Conservation (phyloP, 2,797 vertebrate species). For the Austrolebias charrua region DNA sequence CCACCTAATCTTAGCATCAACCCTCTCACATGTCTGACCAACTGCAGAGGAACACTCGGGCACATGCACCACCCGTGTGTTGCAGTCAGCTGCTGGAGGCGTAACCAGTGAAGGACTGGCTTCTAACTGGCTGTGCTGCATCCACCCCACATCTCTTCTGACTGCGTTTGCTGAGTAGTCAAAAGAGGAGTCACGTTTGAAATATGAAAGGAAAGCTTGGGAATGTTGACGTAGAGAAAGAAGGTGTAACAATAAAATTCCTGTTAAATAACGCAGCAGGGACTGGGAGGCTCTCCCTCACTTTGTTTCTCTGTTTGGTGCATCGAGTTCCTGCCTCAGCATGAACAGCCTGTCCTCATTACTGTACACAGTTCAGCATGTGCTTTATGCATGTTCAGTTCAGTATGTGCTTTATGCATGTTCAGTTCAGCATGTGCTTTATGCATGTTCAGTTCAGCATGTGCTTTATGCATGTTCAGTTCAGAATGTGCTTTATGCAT, state of each 20-base stretch:
- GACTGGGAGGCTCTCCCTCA: conserved; percentile 37
- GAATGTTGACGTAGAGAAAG: conserved; percentile 22
- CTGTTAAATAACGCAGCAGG: conserved; percentile 36
- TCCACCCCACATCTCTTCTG: conserved; percentile 42
- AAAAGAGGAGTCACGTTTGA: conserved; percentile 29
- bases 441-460: no score
- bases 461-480: no score
- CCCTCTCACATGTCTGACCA: conserved; percentile 67
- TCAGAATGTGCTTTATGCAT: no score
- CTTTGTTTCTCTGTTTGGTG: conserved; percentile 36
- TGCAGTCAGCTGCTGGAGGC: conserved; percentile 51
- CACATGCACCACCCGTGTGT: conserved; percentile 70
- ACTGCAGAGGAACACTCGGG: conserved; percentile 59
- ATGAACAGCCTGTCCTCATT: conserved; percentile 29
- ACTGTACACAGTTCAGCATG: conserved; percentile 5
- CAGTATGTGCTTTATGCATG: no score
- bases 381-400: conserved; percentile 13
- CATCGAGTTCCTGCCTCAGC: conserved; percentile 21
- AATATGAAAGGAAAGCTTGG: conserved; percentile 32
- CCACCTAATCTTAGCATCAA: conserved; percentile 15
- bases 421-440: no score
- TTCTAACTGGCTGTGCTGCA: conserved; percentile 41
- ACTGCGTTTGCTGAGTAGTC: conserved; percentile 4
- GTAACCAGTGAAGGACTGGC: conserved; percentile 9
- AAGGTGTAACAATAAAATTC: conserved; percentile 48